Conservation (phyloP, 2,888 invertebrate species). For the Callyntrura guangdongensis region DNA sequence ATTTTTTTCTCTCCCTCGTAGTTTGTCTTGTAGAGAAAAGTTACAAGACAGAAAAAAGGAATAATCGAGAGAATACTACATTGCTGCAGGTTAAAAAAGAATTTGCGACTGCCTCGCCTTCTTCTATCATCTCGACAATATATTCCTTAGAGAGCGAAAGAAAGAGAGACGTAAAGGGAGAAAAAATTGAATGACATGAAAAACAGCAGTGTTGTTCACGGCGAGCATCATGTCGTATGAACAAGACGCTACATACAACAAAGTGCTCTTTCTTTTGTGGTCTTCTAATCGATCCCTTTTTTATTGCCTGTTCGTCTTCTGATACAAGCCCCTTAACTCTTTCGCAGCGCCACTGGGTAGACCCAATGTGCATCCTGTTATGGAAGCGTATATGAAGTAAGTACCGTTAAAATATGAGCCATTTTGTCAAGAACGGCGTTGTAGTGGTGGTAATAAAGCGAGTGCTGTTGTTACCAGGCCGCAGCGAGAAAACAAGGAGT, state of each 20-base stretch:
- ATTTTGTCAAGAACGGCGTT: too few species aligned
- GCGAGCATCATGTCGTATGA: background rate
- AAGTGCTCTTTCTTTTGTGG: background rate
- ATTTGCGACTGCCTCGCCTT: constrained; percentile 29
- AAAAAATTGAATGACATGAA: background rate
- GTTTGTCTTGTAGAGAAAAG: background rate
- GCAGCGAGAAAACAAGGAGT: too few species aligned
- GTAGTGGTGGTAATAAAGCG: too few species aligned
- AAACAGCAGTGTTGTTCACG: too few species aligned
- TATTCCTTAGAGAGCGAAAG: background rate
- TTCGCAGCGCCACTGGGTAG: background rate
- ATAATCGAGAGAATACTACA: background rate
- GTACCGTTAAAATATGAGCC: too few species aligned
- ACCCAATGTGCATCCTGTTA: too few species aligned
- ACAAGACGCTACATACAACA: constrained; percentile 9
- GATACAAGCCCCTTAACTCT: background rate
- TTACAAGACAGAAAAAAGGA: background rate
- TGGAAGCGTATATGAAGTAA: too few species aligned
- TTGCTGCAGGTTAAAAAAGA: constrained; percentile 34
- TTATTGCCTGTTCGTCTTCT: constrained; percentile 1
- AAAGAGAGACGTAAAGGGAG: background rate
- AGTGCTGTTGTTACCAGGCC: too few species aligned
- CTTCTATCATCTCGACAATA: background rate
- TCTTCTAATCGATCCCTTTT: constrained; percentile 32
- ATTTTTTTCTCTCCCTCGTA: background rate